Evolutionary conservation across 2,113 vertebrate species (phyloP), one percentile per base, ranked within the genome.

Genomic region (Dicentrarchus labrax): DNA sequence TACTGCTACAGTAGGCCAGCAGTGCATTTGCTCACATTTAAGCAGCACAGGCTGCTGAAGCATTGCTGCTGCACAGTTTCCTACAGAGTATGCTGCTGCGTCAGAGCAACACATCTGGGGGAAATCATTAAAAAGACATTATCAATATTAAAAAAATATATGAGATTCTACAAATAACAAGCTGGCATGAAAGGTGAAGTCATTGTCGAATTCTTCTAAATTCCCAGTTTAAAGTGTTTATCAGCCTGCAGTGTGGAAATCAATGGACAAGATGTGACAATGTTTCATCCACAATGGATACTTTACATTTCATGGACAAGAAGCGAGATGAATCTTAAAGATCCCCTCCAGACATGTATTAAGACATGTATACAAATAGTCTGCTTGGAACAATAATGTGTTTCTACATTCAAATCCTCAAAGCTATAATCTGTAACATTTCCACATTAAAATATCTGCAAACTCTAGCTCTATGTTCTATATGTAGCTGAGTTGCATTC

Each of bases 1-100:
- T 56, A 84, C 72, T 76, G 56, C 45, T 22, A 39, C 71, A 36
- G 8, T 5, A 69, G 75, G 62, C 57, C 56, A 66, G 21, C 69
- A 41, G 45, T 73, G 8, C 21, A 5, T 70, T 17, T 56, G 71
- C 45, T 75, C 71, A 59, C 59, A 36, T 54, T 75, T 50, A 61
- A 72, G 54, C 71, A 70, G 15, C 8, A 22, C 47, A 43, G 19
- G 19, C 48, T 61, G 48, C 11, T 0, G 19, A 54, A 62, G 36
- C 48, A n/a, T 6, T 17, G 13, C n/a, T 24, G 16, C 24, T 41
- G 21, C 22, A 62, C 36, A 12, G 38, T 60, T 60, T 48, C 48
- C 57, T 9, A 15, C 16, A 76, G 56, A 67, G 43, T 2, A 5
- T 45, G 16, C 79, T 38, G 39, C 6, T 38, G 16, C 22, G 56